A percentile compares a stretch with the other conserved stretches of the same genome.
Evolutionary conservation across 2,113 vertebrate genomes (phyloP).

Genomic region (Vulpes vulpes): DNA sequence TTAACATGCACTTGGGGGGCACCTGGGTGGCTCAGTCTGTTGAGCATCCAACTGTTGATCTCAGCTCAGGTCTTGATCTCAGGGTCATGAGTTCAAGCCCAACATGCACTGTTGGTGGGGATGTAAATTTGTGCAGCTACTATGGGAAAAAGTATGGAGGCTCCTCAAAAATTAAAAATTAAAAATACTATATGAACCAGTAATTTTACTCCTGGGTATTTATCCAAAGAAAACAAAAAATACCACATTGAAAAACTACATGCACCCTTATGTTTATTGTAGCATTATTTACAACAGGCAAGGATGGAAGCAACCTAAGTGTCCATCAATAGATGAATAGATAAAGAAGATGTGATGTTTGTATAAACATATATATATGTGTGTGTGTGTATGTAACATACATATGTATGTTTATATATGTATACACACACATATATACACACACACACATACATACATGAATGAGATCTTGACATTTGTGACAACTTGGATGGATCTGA

Average conservation of each 20-base stretch:
- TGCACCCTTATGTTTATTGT: neutral
- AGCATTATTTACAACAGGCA: neutral
- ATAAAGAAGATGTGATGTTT: neutral
- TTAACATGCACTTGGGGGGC: neutral
- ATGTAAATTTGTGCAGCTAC: neutral
- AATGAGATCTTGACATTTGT: neutral
- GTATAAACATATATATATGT: no score
- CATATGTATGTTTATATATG: neutral
- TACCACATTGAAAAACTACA: neutral
- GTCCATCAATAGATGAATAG: neutral
- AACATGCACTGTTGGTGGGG: neutral
- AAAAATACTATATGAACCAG: neutral
- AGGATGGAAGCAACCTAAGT: neutral
- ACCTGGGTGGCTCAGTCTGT: no score
- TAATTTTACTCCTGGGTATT: neutral
- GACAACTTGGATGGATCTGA: neutral
- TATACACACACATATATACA: no score
- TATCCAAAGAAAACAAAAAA: neutral
- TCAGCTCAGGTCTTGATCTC: no score
- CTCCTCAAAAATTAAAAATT: neutral
- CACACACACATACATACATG: no score
- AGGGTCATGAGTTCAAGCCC: no score
- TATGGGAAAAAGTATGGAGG: neutral
- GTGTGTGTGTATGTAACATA: neutral
- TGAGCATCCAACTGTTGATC: no score